Evolutionary conservation across 2,888 invertebrate species (phyloP).

Genomic region (Chloroclysta siterata): DNA sequence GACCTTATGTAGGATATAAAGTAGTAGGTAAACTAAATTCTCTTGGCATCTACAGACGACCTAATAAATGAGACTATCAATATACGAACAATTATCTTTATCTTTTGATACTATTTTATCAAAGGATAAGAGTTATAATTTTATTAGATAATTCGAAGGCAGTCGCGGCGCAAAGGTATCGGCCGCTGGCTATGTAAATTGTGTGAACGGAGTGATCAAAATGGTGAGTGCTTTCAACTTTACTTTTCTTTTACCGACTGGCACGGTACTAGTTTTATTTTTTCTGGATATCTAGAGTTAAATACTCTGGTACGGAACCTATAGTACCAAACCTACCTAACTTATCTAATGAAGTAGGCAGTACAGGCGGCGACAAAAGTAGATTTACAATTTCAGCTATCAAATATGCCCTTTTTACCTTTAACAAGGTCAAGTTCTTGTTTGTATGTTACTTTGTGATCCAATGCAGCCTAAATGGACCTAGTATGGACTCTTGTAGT

Average conservation of each 20-base stretch:
- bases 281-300: background rate
- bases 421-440: too few relatives aligned
- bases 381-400: too few relatives aligned
- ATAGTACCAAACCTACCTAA: background rate
- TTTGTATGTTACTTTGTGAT: too few relatives aligned
- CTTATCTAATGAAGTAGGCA: too few relatives aligned
- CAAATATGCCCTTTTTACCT: too few relatives aligned
- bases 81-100: conserved; percentile 63
- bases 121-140: conserved; percentile 65
- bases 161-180: conserved; percentile 65
- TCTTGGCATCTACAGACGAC: conserved; percentile 44
- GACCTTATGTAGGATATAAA: too few relatives aligned
- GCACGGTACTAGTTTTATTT: background rate
- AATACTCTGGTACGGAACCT: background rate
- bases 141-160: conserved; percentile 57
- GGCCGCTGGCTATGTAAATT: conserved; percentile 53
- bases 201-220: conserved; percentile 24
- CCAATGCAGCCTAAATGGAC: too few relatives aligned
- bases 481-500: too few relatives aligned
- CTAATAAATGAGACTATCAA: conserved; percentile 59
- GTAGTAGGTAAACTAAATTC: background rate
- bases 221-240: conserved; percentile 37
- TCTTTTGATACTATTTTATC: conserved; percentile 67
- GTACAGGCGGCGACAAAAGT: too few relatives aligned
- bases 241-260: background rate